Evolutionary conservation across 2,113 vertebrate species (phyloP).

Genomic region (Nerophis lumbriciformis): DNA sequence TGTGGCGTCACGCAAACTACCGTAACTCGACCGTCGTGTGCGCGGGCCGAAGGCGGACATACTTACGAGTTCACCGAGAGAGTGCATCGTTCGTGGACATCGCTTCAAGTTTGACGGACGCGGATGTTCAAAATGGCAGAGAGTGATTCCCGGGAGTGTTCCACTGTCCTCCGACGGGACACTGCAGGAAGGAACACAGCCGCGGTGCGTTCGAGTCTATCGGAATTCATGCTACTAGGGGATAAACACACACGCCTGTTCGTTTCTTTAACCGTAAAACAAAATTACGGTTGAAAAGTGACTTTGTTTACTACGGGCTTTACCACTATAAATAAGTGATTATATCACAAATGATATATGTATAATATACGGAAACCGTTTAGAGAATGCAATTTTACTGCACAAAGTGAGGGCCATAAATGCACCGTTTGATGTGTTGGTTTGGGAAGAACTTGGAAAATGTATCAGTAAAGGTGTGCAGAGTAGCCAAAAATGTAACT

Average conservation of each 20-base stretch:
- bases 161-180: conserved; percentile 52
- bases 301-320: background rate
- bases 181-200: conserved; percentile 25
- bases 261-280: background rate
- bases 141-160: conserved; percentile 58
- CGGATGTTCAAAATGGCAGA: conserved; percentile 74
- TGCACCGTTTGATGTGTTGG: background rate
- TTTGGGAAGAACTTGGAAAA: background rate
- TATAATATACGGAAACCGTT: background rate
- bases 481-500: no score
- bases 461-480: background rate
- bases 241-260: background rate
- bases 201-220: conserved; percentile 30
- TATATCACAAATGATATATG: background rate
- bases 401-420: background rate
- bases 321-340: background rate
- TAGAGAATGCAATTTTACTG: background rate
- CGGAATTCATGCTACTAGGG: conserved; percentile 21
- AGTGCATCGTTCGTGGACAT: conserved; percentile 41
- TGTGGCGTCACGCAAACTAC: conserved; percentile 8
- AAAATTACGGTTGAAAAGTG: background rate
- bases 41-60: background rate
- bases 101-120: conserved; percentile 20
- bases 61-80: conserved; percentile 27
- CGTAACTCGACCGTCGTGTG: background rate